Evolutionary conservation across 1,140 invertebrate genomes (phyloP).

Genomic region (Leptopilina clavipes): DNA sequence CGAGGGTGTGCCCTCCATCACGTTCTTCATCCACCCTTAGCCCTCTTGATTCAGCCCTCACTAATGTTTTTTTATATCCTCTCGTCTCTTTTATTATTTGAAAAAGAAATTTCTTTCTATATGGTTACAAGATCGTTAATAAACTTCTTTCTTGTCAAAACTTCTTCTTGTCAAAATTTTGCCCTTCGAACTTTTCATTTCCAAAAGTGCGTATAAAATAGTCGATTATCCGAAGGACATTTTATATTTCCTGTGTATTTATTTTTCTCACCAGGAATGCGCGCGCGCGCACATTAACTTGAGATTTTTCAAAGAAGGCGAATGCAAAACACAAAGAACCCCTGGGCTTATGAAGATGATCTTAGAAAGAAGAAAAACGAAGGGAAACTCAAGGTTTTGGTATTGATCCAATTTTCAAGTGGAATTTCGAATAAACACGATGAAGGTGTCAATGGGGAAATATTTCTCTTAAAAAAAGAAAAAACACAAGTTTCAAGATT

Average conservation of each 20-base stretch:
- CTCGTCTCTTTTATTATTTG: not conserved
- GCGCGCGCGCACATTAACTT: not conserved
- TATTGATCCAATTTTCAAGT: not conserved
- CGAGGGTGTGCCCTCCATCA: conserved; percentile 41
- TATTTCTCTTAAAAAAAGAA: not conserved
- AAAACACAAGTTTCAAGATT: not conserved
- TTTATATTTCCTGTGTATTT: conserved; percentile 35
- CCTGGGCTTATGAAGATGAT: not conserved
- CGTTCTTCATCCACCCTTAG: not conserved
- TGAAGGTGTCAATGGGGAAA: not conserved
- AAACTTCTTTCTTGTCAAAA: too few species aligned
- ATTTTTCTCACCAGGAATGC: conserved; percentile 30
- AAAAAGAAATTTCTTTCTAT: too few species aligned
- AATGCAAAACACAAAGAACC: conserved; percentile 18
- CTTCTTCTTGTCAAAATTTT: not conserved
- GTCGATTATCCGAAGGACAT: conserved; percentile 35
- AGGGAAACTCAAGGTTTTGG: conserved; percentile 16
- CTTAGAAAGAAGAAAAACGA: not conserved
- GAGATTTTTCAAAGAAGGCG: not conserved
- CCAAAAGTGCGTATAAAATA: not conserved
- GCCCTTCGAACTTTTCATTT: conserved; percentile 4
- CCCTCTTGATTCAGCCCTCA: conserved; percentile 10
- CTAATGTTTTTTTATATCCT: conserved; percentile 20
- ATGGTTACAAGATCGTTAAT: too few species aligned
- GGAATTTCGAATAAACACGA: not conserved